Evolutionary conservation across 1,140 invertebrate genomes (phyloP), one percentile per base, ranked within the genome.

Genomic region (Drosophila takahashii): DNA sequence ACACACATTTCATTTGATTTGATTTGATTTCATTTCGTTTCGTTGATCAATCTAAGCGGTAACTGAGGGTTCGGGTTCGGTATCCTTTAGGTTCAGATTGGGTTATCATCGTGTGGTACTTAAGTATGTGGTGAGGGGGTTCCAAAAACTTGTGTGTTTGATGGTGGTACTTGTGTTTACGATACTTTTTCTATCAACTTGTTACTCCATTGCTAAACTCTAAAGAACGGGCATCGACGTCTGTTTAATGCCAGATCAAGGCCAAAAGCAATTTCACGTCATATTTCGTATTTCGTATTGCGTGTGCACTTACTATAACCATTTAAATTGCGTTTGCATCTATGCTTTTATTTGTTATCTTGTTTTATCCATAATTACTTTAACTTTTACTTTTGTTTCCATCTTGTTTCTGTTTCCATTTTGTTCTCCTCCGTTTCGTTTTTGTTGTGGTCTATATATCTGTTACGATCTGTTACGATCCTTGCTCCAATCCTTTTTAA

Each of bases 221-320:
- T 65, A 36, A 29, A 39, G 56, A 65, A 65, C 62, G 60, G 48
- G 39, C 39, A 62, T 62, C 37, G 36, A 34, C 37, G 59, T 62
- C 59, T 53, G 59, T 62, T 62, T 64, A 69, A 54, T 53, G 61
- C 50, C 66, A 67, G 66, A 69, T 54, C 62, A 67, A 56, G 65
- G 66, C 66, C 66, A 70, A 70, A 67, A 70, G 66, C 61, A 65
- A 58, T 45, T 57, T 57, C 18, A 41, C 58, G 16, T 62, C 58
- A 18, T 48, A 53, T 37, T 22, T 51, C 51, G 26, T 39, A 53
- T 37, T 22, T 51, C 51, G 26, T 39, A 37, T n/a, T 41, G 53
- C 42, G 36, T 52, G 39, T 69, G 37, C 48, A 65, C 47, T 66
- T 53, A 44, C 37, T 32, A 18, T 42, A 64, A 64, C 26, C 58